Percentiles rank a stretch among this genome's conserved stretches.
These are phyloP conservation scores for Sesamia inferens DNA, from an alignment of 2,888 invertebrate genomes.

Conservation along the genomic window DNA sequence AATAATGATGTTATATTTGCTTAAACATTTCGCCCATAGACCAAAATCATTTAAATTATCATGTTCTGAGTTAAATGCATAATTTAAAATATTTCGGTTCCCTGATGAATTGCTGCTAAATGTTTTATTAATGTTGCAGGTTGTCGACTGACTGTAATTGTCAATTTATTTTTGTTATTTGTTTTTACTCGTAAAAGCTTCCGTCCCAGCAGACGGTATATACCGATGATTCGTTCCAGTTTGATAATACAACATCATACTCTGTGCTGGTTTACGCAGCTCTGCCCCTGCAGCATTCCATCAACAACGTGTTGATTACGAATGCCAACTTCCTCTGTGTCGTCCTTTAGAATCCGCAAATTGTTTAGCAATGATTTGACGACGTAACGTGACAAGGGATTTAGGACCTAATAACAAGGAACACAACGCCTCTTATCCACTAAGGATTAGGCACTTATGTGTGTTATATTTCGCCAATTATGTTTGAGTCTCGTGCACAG, in stretches of 20 bases:
- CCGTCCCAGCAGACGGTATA: background rate
- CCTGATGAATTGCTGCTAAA: slow-evolving; percentile 1
- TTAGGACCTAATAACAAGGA: background rate
- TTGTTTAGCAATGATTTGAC: background rate
- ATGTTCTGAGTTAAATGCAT: background rate
- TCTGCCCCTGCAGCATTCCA: background rate
- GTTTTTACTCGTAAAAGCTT: background rate
- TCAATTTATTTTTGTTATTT: background rate
- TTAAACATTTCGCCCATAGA: background rate
- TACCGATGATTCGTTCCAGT: background rate
- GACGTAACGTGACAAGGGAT: background rate
- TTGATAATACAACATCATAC: too few species aligned
- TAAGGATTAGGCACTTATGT: background rate
- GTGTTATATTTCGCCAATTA: background rate
- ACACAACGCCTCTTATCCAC: background rate
- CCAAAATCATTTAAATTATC: slow-evolving; percentile 10
- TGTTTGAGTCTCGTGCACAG: background rate
- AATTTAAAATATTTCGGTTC: slow-evolving; percentile 7
- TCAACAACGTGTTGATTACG: slow-evolving; percentile 3
- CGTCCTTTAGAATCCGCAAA: background rate
- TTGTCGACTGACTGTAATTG: slow-evolving; percentile 7
- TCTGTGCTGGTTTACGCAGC: background rate
- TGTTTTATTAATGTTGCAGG: slow-evolving; percentile 1
- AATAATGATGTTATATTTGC: slow-evolving; percentile 10
- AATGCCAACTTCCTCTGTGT: slow-evolving; percentile 15